These are phyloP conservation scores for Dromas ardeola DNA, from an alignment of 2,113 vertebrate species.

Conservation along the genomic window DNA sequence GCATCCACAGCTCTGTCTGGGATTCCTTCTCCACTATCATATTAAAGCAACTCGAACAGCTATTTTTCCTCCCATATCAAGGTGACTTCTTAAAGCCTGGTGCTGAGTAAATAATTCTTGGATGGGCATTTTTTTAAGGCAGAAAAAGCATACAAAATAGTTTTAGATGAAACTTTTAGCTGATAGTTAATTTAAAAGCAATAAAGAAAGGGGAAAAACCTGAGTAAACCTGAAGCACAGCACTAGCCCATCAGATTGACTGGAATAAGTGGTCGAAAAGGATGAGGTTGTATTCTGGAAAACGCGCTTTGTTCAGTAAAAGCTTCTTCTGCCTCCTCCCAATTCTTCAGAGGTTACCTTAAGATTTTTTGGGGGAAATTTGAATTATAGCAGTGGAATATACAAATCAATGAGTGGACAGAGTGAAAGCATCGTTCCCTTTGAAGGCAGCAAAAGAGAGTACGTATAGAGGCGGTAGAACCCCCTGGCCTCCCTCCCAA, in stretches of 20 bases:
- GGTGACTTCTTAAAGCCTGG: background rate
- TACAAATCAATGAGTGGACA: background rate
- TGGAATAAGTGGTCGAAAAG: background rate
- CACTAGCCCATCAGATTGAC: background rate
- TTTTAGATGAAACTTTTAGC: background rate
- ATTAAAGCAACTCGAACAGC: background rate
- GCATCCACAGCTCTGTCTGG: background rate
- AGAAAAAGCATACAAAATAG: conserved; percentile 10
- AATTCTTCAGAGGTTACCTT: conserved; percentile 8
- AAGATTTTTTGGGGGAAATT: conserved; percentile 24
- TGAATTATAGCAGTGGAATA: background rate
- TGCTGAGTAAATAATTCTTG: background rate
- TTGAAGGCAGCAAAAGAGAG: background rate
- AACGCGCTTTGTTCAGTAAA: background rate
- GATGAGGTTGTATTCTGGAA: conserved; percentile 2
- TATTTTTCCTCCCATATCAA: background rate
- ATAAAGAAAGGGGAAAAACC: background rate
- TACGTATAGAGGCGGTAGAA: background rate
- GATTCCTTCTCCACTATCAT: background rate
- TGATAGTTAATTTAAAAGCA: background rate
- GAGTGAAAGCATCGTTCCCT: background rate
- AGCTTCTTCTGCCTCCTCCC: conserved; percentile 2
- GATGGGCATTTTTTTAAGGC: background rate
- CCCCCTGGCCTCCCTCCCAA: background rate
- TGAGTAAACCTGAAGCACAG: background rate